Evolutionary conservation across 1,140 invertebrate species (phyloP).

Genomic region (Reticulitermes speratus): DNA sequence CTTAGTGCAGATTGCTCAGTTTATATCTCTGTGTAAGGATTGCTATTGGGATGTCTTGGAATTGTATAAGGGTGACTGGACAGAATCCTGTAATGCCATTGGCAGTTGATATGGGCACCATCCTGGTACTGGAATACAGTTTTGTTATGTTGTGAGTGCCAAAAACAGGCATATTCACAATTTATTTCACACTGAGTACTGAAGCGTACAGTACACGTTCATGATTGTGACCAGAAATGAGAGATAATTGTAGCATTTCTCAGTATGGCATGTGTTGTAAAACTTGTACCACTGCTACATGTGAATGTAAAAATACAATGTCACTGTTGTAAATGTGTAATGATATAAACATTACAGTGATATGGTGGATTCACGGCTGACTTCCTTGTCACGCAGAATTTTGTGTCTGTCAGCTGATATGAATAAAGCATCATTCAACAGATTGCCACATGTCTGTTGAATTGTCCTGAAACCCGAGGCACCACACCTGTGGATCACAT

Average conservation of each 20-base stretch:
- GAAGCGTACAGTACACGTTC: background rate
- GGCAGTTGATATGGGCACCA: background rate
- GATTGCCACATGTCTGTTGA: background rate
- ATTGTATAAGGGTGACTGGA: no score
- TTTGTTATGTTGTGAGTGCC: background rate
- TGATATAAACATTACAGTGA: background rate
- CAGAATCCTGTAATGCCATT: no score
- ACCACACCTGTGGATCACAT: background rate
- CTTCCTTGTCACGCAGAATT: background rate
- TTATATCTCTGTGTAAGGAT: no score
- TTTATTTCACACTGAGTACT: background rate
- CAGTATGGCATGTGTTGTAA: background rate
- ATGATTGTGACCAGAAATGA: background rate
- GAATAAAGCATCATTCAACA: background rate
- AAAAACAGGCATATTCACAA: background rate
- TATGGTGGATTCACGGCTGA: background rate
- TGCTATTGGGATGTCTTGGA: no score
- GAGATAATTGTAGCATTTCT: background rate
- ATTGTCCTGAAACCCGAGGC: background rate
- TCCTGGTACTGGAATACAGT: background rate
- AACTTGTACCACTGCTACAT: background rate
- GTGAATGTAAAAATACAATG: slow-evolving; percentile 9
- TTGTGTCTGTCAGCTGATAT: slow-evolving; percentile 6
- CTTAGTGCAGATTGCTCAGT: no score
- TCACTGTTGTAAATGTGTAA: slow-evolving; percentile 11